Percentiles rank a stretch among this genome's conserved stretches.
Conservation (phyloP, 2,113 vertebrate species). For the Burhinus oedicnemus region DNA sequence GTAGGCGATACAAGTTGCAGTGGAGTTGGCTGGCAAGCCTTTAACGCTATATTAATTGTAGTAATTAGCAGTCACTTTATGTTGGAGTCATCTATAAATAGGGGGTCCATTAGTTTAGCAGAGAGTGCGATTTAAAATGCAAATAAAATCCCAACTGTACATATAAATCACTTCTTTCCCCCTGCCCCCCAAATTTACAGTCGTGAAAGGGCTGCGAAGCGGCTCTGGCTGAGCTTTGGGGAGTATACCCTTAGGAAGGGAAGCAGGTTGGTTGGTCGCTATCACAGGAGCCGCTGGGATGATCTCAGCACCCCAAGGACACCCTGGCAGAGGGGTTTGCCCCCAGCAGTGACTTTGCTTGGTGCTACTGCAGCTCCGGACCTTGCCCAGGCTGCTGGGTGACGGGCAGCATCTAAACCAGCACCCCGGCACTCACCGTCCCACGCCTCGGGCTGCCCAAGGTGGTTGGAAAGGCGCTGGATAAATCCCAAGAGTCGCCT, state of each 20-base stretch:
- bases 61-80: slow-evolving; percentile 85
- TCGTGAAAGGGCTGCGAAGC: background rate
- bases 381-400: background rate
- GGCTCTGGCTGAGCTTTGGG: background rate
- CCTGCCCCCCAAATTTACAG: background rate
- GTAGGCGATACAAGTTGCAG: slow-evolving; percentile 77
- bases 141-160: slow-evolving; percentile 74
- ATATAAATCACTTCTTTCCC: slow-evolving; percentile 54
- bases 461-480: background rate
- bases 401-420: background rate
- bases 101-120: slow-evolving; percentile 77
- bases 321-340: background rate
- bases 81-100: slow-evolving; percentile 84
- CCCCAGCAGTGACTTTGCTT: background rate
- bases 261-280: fast-evolving
- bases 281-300: background rate
- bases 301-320: background rate
- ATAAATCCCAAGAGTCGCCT: fast-evolving
- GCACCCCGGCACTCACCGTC: background rate
- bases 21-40: slow-evolving; percentile 77
- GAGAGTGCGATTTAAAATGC: slow-evolving; percentile 78
- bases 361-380: background rate
- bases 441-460: fast-evolving
- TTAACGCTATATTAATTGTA: slow-evolving; percentile 82
- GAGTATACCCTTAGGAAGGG: background rate